Percentiles rank a stretch among this genome's conserved stretches.
phyloP scores from a whole-genome alignment of 2,113 vertebrate species.

The Halcyon malimbica region DNA sequence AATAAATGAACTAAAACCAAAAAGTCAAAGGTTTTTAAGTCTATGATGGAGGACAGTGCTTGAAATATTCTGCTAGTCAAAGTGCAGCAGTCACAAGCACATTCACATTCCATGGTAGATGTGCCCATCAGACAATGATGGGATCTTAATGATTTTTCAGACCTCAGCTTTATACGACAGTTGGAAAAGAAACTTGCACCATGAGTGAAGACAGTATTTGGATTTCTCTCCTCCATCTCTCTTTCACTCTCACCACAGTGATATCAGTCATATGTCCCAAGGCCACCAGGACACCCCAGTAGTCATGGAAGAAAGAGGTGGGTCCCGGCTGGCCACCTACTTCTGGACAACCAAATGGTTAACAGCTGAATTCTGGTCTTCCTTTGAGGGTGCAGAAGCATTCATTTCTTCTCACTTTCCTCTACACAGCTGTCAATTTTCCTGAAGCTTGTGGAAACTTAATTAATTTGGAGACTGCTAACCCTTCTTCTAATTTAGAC shows the following conservation, averaged over 20 bases:
- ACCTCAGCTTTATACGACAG: neutral
- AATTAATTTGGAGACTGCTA: neutral
- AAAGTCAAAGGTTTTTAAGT: neutral
- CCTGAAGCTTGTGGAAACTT: neutral
- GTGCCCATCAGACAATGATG: rapidly evolving
- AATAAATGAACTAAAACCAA: neutral
- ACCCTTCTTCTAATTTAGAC: neutral
- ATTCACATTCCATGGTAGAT: neutral
- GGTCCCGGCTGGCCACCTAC: neutral
- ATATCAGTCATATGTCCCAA: neutral
- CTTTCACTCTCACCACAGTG: neutral
- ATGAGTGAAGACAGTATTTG: neutral
- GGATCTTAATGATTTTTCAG: neutral
- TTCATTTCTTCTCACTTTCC: neutral
- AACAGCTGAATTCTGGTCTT: rapidly evolving
- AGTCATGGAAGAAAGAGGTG: rapidly evolving
- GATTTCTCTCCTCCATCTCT: neutral
- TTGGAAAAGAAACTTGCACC: neutral
- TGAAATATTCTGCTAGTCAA: neutral
- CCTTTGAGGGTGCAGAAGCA: neutral
- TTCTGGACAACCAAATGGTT: neutral
- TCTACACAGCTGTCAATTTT: neutral
- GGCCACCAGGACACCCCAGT: neutral
- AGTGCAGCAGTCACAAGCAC: rapidly evolving
- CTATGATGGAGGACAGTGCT: neutral